Evolutionary conservation across 2,797 vertebrate species (phyloP).

Genomic region (Cyprinodon diabolis): DNA sequence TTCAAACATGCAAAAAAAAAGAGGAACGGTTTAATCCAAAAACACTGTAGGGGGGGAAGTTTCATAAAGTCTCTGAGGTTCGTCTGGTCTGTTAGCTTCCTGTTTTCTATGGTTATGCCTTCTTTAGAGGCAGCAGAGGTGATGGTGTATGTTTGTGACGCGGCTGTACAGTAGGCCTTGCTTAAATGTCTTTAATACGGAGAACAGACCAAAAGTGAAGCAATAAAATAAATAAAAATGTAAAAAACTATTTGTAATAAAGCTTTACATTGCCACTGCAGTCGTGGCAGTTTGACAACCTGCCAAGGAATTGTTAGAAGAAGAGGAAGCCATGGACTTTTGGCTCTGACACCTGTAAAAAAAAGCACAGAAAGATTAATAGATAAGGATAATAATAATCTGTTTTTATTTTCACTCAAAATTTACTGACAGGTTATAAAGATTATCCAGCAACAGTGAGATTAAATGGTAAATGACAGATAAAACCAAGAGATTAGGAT

Average conservation of each 20-base stretch:
- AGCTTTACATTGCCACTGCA: slow-evolving; percentile 68
- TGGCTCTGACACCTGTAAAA: slow-evolving; percentile 87
- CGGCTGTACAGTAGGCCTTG: slow-evolving; percentile 11
- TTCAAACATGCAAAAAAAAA: slow-evolving; percentile 63
- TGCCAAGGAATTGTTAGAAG: slow-evolving; percentile 82
- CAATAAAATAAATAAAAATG: slow-evolving; percentile 45
- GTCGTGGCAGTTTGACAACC: slow-evolving; percentile 69
- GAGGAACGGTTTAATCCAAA: slow-evolving; percentile 4
- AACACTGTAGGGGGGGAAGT: slow-evolving; percentile 16
- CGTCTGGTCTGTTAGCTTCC: slow-evolving; percentile 22
- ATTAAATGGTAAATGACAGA: slow-evolving; percentile 38
- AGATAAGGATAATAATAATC: slow-evolving; percentile 3
- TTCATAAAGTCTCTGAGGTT: slow-evolving; percentile 52
- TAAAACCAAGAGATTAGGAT: slow-evolving; percentile 50
- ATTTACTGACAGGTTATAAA: slow-evolving; percentile 29
- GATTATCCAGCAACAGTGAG: slow-evolving; percentile 31
- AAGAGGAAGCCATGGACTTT: slow-evolving; percentile 83
- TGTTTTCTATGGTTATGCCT: slow-evolving; percentile 20
- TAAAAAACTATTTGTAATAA: slow-evolving; percentile 8
- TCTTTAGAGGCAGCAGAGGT: slow-evolving; percentile 21
- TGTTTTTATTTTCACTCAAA: neutral
- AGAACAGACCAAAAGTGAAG: slow-evolving; percentile 15
- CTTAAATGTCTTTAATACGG: slow-evolving; percentile 12
- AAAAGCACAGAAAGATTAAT: neutral
- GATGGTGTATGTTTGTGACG: slow-evolving; percentile 28